phyloP scores from a whole-genome alignment of 2,797 vertebrate species.

The Amazona ochrocephala region DNA sequence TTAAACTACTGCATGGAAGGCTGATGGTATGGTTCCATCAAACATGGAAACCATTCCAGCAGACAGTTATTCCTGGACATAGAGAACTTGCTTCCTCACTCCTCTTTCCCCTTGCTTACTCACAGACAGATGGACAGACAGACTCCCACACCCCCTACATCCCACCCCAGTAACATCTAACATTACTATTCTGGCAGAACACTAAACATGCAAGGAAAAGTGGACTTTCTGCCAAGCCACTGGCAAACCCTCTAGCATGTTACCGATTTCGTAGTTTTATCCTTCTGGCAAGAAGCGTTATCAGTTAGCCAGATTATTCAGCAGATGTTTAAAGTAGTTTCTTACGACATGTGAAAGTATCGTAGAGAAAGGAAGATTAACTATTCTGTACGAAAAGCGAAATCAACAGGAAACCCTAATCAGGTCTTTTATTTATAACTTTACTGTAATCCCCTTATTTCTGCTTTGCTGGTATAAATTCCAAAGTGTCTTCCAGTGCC shows the following conservation, averaged over 20 bases:
- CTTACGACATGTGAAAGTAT: not conserved
- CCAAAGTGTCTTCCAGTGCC: not conserved
- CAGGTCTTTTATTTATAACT: not conserved
- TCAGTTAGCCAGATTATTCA: not conserved
- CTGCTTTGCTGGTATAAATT: not conserved
- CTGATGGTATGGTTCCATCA: not conserved
- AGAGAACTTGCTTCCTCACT: not conserved
- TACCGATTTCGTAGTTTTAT: not conserved
- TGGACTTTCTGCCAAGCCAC: not conserved
- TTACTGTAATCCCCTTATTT: not conserved
- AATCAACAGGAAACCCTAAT: not conserved
- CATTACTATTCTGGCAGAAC: accelerated
- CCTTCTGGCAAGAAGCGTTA: not conserved
- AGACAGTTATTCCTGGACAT: not conserved
- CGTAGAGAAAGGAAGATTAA: not conserved
- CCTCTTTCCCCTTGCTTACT: not conserved
- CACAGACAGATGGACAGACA: not conserved
- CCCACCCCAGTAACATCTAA: accelerated
- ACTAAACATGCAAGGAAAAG: not conserved
- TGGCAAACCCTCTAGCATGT: not conserved
- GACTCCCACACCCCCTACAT: not conserved
- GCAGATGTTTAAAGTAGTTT: not conserved
- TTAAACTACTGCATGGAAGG: not conserved
- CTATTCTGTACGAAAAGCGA: not conserved
- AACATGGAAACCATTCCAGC: not conserved